Evolutionary conservation across 2,797 vertebrate species (phyloP), one percentile per base, ranked within the genome.

Genomic region (Halcyon smyrnensis): DNA sequence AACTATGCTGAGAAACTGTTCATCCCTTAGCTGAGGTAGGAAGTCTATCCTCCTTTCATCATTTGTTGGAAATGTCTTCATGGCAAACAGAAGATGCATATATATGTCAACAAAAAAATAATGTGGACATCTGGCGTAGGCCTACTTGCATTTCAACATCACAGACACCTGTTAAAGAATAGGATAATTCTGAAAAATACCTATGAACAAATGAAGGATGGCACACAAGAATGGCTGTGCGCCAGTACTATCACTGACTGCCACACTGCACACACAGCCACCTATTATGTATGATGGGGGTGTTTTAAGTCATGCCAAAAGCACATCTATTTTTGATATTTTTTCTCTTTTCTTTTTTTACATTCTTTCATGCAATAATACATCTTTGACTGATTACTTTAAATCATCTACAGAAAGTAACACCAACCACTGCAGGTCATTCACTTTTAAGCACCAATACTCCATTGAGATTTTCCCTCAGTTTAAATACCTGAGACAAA

Each of bases 191-290:
- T 86, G 89, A 93, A 95, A 92, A 93, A 92, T 45, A 68, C 53
- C 87, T 85, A 24, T 87, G 93, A 96, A 93, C 54, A 96, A 96
- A 96, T 6, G 21, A 95, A 95, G 91, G n/a, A 69, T 39, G 46
- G 25, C 56, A 91, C 85, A 64, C 23, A 91, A 92, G 67, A 28
- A 60, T 2, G 21, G 91, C 84, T 91, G 41, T 25, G 34, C 94
- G 95, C 95, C 96, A 93, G 65, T 88, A 63, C 63, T 86, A 84
- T 16, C 62, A 34, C 59, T 93, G 77, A 21, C 50, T 96, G 64
- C 69, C 51, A 81, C 8, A 6, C 59, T 83, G 53, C 59, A 67
- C 82, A 92, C 95, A 94, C 16, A 84, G 87, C 84, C 54, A 54
- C 92, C 87, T 97, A 79, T 37, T 63, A 41, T 11, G 20, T 64